phyloP scores from a whole-genome alignment of 2,888 invertebrate species.

The Meandrusa payeni region DNA sequence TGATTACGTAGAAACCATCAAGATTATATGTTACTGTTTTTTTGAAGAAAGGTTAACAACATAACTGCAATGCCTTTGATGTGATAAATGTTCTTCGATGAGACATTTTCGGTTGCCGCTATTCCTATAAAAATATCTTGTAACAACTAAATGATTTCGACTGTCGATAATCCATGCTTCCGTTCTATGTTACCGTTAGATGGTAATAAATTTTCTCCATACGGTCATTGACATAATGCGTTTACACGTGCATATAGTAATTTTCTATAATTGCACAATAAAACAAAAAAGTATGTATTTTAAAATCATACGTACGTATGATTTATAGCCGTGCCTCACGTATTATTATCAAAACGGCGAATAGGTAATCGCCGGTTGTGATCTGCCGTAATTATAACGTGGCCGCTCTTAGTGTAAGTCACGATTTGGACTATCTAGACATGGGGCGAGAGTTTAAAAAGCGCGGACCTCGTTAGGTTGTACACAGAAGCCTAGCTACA shows the following conservation, averaged over 20 bases:
- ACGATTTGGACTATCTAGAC: constrained; percentile 70
- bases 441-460: constrained; percentile 55
- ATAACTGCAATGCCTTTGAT: too few relatives aligned
- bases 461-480: constrained; percentile 42
- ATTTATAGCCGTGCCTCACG: constrained; percentile 35
- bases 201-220: too few relatives aligned
- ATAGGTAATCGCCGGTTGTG: constrained; percentile 51
- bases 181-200: too few relatives aligned
- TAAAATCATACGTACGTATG: constrained; percentile 39
- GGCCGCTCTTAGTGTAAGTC: constrained; percentile 66
- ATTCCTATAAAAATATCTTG: too few relatives aligned
- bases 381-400: constrained; percentile 77
- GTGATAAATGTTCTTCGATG: too few relatives aligned
- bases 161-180: too few relatives aligned
- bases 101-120: too few relatives aligned
- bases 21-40: too few relatives aligned
- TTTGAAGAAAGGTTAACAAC: too few relatives aligned
- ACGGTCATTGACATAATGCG: constrained; percentile 4
- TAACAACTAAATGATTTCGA: too few relatives aligned
- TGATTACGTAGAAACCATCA: too few relatives aligned
- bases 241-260: constrained; percentile 9
- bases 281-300: constrained; percentile 23
- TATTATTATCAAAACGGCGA: constrained; percentile 61
- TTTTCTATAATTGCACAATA: constrained; percentile 10
- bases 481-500: constrained; percentile 31